phyloP scores from a whole-genome alignment of 2,797 vertebrate genomes.

The Chaetophractus vellerosus region DNA sequence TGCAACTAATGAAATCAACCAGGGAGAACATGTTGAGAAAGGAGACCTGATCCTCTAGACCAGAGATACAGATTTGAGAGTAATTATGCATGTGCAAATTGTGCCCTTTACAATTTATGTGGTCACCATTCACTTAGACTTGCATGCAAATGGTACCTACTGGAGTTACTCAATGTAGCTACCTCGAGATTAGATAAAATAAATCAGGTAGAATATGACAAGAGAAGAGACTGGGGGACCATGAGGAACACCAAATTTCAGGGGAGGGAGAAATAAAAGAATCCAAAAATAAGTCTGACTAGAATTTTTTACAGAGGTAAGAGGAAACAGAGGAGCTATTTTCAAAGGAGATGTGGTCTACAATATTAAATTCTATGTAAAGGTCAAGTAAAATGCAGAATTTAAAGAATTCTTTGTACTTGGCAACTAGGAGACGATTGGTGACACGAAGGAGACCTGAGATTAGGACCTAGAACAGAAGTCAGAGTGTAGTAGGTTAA shows the following conservation, averaged over 20 bases:
- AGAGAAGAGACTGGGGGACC: not conserved
- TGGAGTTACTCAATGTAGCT: not conserved
- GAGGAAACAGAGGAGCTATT: not conserved
- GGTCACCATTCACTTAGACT: not conserved
- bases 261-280: not conserved
- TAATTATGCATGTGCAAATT: not conserved
- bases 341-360: constrained; percentile 59
- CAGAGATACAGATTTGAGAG: not conserved
- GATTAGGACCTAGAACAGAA: not conserved
- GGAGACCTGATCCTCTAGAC: not conserved
- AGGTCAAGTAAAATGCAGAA: not conserved
- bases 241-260: not conserved
- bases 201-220: not conserved
- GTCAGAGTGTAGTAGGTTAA: not conserved
- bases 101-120: not conserved
- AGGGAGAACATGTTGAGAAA: not conserved
- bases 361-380: constrained; percentile 30
- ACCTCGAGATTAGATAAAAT: not conserved
- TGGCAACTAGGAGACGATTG: constrained; percentile 1
- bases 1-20: not conserved
- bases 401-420: not conserved
- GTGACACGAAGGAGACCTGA: not conserved
- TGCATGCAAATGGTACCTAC: not conserved
- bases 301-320: not conserved
- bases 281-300: not conserved